Base-by-base conservation (phyloP, 2,113 vertebrate species). In the Poeciliopsis prolifica region DNA sequence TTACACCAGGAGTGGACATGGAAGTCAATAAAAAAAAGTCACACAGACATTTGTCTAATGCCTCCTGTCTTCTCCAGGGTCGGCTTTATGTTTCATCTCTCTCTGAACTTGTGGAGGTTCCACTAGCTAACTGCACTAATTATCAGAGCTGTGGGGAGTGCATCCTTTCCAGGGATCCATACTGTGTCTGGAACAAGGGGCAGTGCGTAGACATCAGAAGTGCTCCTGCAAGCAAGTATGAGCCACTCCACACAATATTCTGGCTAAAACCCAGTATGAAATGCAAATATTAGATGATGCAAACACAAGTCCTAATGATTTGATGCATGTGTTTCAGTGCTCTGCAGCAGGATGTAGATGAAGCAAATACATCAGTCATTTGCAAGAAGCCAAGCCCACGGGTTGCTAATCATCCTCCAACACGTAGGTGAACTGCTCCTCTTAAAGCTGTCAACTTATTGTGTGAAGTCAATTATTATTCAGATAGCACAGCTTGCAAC, bases 121-220 rank as follows among this genome's bases (percentile, higher is more conserved):
- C 97, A 0, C 93, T 98, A 0, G 96, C 97, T 75, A 98, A 97
- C 92, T 99, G 98, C 92, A 95, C 95, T 83, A 95, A 97, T 76
- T 97, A 99, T 82, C 93, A 71, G 83, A 98, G 93, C 94, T 99
- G 98, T 1, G 97, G 96, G 13, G 97, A 99, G 70, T 99, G 98
- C 11, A 78, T 99, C 80, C 94, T 99, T 29, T 95, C 97, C 2
- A 95, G 97, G 76, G 98, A 99, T 84, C 97, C 98, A 5, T 98
- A 97, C 94, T 99, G 97, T 0, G 97, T 95, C 9, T 99, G 98
- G 98, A 95, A 83, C 4, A 89, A 88, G 61, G 92, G 82, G 0
- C 87, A 88, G 74, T 99, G 98, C 82, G 88, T 30, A n/a, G 94
- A 85, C 48, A 1, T 91, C 72, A 92, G 89, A 71, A 72, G 66